Evolutionary conservation across 2,797 vertebrate species (phyloP).

Genomic region (Schizothorax lantsangensis): DNA sequence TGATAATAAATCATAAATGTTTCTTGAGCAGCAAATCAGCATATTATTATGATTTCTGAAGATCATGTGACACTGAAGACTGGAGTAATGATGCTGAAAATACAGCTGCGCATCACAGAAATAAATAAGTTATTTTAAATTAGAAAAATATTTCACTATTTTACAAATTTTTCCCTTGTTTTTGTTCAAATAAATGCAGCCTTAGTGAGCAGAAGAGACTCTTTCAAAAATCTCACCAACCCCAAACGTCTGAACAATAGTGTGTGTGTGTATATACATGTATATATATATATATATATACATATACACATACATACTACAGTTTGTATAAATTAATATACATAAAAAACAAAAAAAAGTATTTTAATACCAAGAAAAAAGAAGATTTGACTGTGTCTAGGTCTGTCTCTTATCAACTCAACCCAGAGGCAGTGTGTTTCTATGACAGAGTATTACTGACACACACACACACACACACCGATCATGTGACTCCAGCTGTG

Average conservation of each 20-base stretch:
- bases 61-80: not conserved
- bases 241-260: too few species aligned
- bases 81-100: not conserved
- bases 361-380: not conserved
- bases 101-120: not conserved
- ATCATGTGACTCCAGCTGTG: slow-evolving; percentile 41
- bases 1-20: not conserved
- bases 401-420: slow-evolving; percentile 55
- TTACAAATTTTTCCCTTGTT: not conserved
- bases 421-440: slow-evolving; percentile 9
- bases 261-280: too few species aligned
- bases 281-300: too few species aligned
- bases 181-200: not conserved
- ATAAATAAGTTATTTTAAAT: not conserved
- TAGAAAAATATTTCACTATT: not conserved
- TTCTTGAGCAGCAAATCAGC: not conserved
- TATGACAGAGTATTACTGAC: not conserved
- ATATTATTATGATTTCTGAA: not conserved
- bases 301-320: too few species aligned
- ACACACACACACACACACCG: slow-evolving; percentile 4
- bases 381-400: not conserved
- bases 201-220: not conserved
- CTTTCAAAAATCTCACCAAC: too few species aligned
- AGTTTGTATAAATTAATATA: too few species aligned
- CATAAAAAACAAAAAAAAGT: too few species aligned